These are phyloP conservation scores for Xenopus laevis DNA, from an alignment of 2,113 vertebrate species.

Conservation along the genomic window DNA sequence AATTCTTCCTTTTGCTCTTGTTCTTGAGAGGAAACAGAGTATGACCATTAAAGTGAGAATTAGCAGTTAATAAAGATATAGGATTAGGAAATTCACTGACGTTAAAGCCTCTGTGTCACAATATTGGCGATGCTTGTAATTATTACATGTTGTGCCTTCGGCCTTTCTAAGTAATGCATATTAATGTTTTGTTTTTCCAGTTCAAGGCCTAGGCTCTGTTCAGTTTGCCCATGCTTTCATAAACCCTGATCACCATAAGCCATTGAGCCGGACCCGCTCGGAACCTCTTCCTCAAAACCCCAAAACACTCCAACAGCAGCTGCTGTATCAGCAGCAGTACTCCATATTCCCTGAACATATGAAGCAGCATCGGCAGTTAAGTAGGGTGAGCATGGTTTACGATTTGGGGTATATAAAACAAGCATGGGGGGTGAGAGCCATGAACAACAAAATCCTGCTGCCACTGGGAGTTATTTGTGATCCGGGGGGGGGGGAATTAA, in stretches of 20 bases:
- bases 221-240: slow-evolving; percentile 70
- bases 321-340: slow-evolving; percentile 65
- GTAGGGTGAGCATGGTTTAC: slow-evolving; percentile 60
- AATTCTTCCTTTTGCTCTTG: too few species aligned
- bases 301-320: slow-evolving; percentile 64
- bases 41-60: too few species aligned
- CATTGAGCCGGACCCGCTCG: slow-evolving; percentile 84
- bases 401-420: neutral
- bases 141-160: too few species aligned
- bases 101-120: too few species aligned
- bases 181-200: slow-evolving; percentile 44
- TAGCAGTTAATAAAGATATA: too few species aligned
- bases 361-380: slow-evolving; percentile 70
- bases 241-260: slow-evolving; percentile 71
- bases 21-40: too few species aligned
- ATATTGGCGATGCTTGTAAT: too few species aligned
- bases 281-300: slow-evolving; percentile 85
- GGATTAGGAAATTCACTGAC: too few species aligned
- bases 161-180: too few species aligned
- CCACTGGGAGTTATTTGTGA: too few species aligned
- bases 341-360: slow-evolving; percentile 68
- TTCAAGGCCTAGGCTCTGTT: slow-evolving; percentile 70
- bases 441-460: too few species aligned
- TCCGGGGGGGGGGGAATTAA: too few species aligned
- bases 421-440: neutral